Evolutionary conservation across 53 echinoderm and acorn worm species (phyloP), one percentile per base, ranked within the genome.

Genomic region (Apostichopus leukothele): DNA sequence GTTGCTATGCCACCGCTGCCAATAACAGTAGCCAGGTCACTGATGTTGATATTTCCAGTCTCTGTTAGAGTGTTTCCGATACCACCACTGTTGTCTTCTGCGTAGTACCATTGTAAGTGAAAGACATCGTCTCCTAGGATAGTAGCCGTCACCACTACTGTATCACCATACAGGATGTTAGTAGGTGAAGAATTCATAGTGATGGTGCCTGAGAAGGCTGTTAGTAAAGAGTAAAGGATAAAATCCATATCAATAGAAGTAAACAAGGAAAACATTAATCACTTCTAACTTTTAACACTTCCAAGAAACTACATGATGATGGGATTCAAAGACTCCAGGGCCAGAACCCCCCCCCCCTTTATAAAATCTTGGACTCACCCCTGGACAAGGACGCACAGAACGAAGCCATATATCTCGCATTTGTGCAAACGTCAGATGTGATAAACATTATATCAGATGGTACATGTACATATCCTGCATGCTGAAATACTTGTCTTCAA

Each of bases 121-220:
- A 27, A 75, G 11, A 75, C 76, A 6, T 25, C 50, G 76, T 75
- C 76, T 75, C 76, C 76, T 75, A 27, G 76, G 25, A 75, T 50
- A 75, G 10, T 75, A 13, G 76, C 76, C 50, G 76, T 75, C 22
- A 75, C 20, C 11, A 75, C 76, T n/a, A 75, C 76, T 25, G 26
- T 75, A 50, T 75, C 76, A 6, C 76, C 76, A 75, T 75, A 75
- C 16, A 75, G 4, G 76, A 75, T 75, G 26, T 75, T 74, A 18
- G 74, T 18, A 39, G 39, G 39, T 22, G 74, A 74, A 25, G n/a
- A 74, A 74, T 18, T 74, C 25, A 74, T 20, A 74, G n/a, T 22
- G 74, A 74, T 18, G 20, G 74, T 74, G n/a, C 74, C 74, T 74
- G 74, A 74, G 74, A 74, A 74, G 74, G 74, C 74, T 74, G 74